Percentiles rank a stretch among this genome's conserved stretches.
phyloP scores from a whole-genome alignment of 2,888 invertebrate species.

The Aporophyla lueneburgensis region DNA sequence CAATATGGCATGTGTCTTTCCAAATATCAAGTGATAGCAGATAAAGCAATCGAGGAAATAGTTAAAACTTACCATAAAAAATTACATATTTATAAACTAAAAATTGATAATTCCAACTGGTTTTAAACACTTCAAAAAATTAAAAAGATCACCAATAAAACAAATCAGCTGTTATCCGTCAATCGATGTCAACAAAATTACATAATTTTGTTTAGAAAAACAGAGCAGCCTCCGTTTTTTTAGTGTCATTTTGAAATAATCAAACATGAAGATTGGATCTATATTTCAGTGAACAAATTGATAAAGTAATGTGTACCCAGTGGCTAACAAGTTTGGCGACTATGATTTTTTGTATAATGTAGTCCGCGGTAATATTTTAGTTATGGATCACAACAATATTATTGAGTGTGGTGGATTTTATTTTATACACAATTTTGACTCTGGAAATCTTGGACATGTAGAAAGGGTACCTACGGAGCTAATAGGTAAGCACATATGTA shows the following conservation, averaged over 20 bases:
- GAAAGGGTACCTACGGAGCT: constrained; percentile 93
- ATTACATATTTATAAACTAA: constrained; percentile 71
- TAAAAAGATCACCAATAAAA: constrained; percentile 88
- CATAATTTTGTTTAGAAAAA: constrained; percentile 91
- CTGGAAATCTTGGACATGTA: constrained; percentile 96
- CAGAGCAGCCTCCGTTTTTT: constrained; percentile 87
- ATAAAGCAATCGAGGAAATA: constrained; percentile 66
- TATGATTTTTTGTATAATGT: constrained; percentile 86
- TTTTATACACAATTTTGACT: constrained; percentile 97
- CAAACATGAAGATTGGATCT: constrained; percentile 84
- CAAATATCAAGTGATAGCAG: constrained; percentile 83
- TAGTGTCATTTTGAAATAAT: constrained; percentile 86
- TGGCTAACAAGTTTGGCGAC: constrained; percentile 77
- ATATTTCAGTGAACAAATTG: constrained; percentile 83
- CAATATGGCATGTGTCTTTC: constrained; percentile 83
- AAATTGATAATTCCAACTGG: constrained; percentile 63
- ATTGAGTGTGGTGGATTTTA: constrained; percentile 94
- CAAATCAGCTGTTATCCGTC: constrained; percentile 91
- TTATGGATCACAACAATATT: constrained; percentile 88
- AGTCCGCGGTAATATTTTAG: constrained; percentile 81
- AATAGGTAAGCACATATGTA: constrained; percentile 85
- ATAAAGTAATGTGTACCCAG: constrained; percentile 80
- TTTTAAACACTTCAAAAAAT: constrained; percentile 69
- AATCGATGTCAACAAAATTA: constrained; percentile 92
- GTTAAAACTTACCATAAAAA: constrained; percentile 74